Evolutionary conservation across 2,113 vertebrate species (phyloP).

Genomic region (Riparia riparia): DNA sequence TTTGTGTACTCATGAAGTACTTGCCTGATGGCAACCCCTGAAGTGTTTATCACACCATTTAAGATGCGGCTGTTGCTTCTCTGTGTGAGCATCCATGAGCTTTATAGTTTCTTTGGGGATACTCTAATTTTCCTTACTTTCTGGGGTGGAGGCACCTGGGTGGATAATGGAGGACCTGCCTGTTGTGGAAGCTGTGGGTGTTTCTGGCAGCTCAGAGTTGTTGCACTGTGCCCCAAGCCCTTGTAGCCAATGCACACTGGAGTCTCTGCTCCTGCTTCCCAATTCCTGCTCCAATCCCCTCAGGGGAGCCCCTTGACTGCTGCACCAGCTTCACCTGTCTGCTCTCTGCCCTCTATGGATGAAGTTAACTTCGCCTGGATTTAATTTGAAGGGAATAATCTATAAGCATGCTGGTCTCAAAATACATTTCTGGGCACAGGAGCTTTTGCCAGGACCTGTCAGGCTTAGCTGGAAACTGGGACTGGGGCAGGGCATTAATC

Average conservation of each 20-base stretch:
- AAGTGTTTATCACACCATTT: not conserved
- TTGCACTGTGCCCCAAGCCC: rapidly evolving
- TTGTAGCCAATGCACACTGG: not conserved
- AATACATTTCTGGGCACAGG: not conserved
- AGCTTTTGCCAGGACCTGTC: conserved; percentile 10
- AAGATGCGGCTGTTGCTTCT: not conserved
- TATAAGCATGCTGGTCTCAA: not conserved
- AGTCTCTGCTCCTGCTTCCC: not conserved
- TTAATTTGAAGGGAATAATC: not conserved
- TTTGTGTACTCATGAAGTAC: not conserved
- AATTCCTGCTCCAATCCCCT: not conserved
- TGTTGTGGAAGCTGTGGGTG: not conserved
- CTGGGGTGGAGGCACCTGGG: not conserved
- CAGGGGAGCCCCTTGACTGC: not conserved
- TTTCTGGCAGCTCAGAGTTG: not conserved
- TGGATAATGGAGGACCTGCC: not conserved
- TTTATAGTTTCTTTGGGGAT: not conserved
- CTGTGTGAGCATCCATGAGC: not conserved
- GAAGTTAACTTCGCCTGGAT: not conserved
- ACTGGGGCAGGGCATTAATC: not conserved
- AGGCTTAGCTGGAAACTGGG: not conserved
- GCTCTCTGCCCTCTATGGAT: not conserved
- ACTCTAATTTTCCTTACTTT: not conserved
- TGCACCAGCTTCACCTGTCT: conserved; percentile 13
- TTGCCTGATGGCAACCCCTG: not conserved